Evolutionary conservation across 1,140 invertebrate genomes (phyloP), one percentile per base, ranked within the genome.

Genomic region (Proales similis): DNA sequence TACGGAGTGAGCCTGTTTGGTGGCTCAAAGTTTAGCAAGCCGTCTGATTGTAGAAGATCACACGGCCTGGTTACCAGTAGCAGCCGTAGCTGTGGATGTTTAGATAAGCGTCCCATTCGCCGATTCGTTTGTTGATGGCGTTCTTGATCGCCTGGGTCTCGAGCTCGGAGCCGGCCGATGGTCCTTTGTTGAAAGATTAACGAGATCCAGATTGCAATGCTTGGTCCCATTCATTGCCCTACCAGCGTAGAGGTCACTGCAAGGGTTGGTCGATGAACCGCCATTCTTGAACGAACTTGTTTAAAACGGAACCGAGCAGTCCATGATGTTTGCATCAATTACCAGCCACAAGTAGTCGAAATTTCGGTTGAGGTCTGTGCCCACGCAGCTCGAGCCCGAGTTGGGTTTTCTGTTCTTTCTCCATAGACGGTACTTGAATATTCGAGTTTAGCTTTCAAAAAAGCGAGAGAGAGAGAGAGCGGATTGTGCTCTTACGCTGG

Each of bases 341-440:
- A 45, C 57, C 20, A 48, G 27, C 61, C 61, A 63, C 38, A 14
- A 17, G 27, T 9, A 63, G 7, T 14, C 19, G 43, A 63, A 63
- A 36, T 63, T 63, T 48, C 61, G 27, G 43, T 60, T 57, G 17
- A 53, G 42, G 26, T 51, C 38, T 38, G 47, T 46, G 24, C 47
- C 53, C 0, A 22, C 6, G 51, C 65, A 66, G 19, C 26, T 61
- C 17, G 33, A 57, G 7, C 20, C 19, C 30, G 14, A 12, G 24
- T 39, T 48, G 24, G 65, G 65, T 27, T 14, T 9, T 32, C 64
- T 11, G 39, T 57, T 65, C 38, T 66, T 66, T 27, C 65, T 32
- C 65, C 65, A 66, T 36, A 66, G 17, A 30, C 64, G 43, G 12
- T 17, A 27, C 57, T 61, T 24, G 30, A 27, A 20, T 61, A 7